Evolutionary conservation across 2,113 vertebrate species (phyloP).

Genomic region (Sporophila hypoxantha): DNA sequence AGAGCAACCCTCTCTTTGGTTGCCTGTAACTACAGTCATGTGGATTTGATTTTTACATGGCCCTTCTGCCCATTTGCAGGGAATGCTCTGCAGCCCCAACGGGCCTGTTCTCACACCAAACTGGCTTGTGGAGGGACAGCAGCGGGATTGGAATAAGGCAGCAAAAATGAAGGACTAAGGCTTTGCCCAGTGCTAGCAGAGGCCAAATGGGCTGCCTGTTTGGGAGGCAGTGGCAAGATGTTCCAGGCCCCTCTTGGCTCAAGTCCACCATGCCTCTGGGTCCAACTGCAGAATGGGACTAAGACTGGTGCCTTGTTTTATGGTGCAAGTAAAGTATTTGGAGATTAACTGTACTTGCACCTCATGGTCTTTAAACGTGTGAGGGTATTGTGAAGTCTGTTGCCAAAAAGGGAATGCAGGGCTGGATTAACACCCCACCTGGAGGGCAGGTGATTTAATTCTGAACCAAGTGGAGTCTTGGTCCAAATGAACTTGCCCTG

Average conservation of each 20-base stretch:
- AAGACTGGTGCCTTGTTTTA: not conserved
- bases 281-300: not conserved
- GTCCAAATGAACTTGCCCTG: not conserved
- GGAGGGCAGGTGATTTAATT: not conserved
- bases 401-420: not conserved
- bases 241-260: not conserved
- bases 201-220: not conserved
- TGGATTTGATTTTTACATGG: constrained; percentile 59
- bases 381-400: not conserved
- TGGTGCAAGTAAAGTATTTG: not conserved
- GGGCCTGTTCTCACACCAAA: not conserved
- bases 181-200: not conserved
- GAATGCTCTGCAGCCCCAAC: not conserved
- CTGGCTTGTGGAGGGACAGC: not conserved
- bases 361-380: not conserved
- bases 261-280: not conserved
- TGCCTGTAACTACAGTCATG: constrained; percentile 53
- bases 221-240: not conserved
- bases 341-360: constrained; percentile 32
- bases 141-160: not conserved
- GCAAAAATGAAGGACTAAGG: not conserved
- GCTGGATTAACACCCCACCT: not conserved
- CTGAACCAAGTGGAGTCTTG: not conserved
- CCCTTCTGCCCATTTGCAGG: constrained; percentile 16
- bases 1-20: constrained; percentile 35